Conservation (phyloP, 2,113 vertebrate genomes). For the Halcyon malimbica region DNA sequence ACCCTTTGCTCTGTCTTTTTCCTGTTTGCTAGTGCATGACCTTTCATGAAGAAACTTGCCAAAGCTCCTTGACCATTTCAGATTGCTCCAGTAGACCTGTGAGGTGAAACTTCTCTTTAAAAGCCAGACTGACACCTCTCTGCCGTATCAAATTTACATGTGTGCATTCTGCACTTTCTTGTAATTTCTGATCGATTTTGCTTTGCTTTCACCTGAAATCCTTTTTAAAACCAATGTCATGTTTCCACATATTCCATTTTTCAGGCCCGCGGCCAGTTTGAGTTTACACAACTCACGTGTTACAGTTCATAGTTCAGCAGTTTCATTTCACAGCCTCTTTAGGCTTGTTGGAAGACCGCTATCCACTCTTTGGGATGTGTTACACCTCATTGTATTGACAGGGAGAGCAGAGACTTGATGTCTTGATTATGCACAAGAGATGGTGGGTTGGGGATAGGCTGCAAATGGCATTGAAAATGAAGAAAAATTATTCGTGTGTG, state of each 20-base stretch:
- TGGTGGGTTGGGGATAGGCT: not conserved
- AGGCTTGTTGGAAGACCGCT: not conserved
- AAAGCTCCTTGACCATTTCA: not conserved
- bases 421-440: not conserved
- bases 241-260: not conserved
- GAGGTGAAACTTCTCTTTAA: not conserved
- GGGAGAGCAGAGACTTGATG: not conserved
- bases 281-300: not conserved
- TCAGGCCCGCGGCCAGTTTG: not conserved
- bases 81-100: not conserved
- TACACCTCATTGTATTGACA: not conserved
- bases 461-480: not conserved
- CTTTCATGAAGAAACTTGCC: not conserved
- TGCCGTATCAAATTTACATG: rapidly evolving
- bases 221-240: not conserved
- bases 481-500: not conserved
- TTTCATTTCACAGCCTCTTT: not conserved
- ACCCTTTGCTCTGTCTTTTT: not conserved
- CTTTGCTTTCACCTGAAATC: not conserved
- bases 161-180: not conserved
- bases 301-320: not conserved
- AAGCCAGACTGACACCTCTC: not conserved
- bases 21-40: not conserved
- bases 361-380: not conserved
- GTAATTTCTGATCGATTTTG: not conserved